Evolutionary conservation across 2,888 invertebrate genomes (phyloP).

Genomic region (Dermolepida albohirtum): DNA sequence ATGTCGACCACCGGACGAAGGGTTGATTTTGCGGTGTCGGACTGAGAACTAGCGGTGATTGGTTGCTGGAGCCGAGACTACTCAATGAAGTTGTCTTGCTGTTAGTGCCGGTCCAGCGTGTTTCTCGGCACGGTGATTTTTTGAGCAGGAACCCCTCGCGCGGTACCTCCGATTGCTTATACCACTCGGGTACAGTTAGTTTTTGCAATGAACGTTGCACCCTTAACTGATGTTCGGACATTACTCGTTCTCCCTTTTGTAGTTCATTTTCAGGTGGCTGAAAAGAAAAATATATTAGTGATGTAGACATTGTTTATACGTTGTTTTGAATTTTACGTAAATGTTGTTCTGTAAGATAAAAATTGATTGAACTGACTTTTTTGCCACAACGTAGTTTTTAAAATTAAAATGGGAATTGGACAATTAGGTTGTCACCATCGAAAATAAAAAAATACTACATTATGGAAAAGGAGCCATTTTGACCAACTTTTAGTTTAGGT

Average conservation of each 20-base stretch:
- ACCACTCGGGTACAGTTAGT: conserved; percentile 96
- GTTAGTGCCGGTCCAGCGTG: conserved; percentile 69
- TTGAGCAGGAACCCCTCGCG: conserved; percentile 85
- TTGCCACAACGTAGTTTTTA: no score
- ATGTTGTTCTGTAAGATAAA: no score
- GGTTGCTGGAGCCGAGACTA: conserved; percentile 71
- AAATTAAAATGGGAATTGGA: no score
- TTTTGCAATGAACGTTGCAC: conserved; percentile 85
- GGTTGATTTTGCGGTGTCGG: conserved; percentile 62
- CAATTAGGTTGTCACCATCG: no score
- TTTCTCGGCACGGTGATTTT: conserved; percentile 66
- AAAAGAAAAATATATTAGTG: conserved; percentile 56
- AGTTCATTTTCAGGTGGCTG: conserved; percentile 96
- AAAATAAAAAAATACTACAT: no score
- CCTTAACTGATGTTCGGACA: conserved; percentile 94
- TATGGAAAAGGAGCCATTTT: no score
- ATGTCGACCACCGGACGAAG: conserved; percentile 80
- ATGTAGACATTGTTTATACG: no score
- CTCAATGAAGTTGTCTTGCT: conserved; percentile 89
- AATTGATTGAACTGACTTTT: no score
- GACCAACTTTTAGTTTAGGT: no score
- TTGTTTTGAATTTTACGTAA: no score
- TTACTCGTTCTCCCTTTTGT: conserved; percentile 86
- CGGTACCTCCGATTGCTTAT: conserved; percentile 77
- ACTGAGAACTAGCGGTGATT: conserved; percentile 62